A percentile compares a stretch with the other conserved stretches of the same genome.
Evolutionary conservation across 2,888 invertebrate genomes (phyloP).

Genomic region (Pomacea canaliculata): DNA sequence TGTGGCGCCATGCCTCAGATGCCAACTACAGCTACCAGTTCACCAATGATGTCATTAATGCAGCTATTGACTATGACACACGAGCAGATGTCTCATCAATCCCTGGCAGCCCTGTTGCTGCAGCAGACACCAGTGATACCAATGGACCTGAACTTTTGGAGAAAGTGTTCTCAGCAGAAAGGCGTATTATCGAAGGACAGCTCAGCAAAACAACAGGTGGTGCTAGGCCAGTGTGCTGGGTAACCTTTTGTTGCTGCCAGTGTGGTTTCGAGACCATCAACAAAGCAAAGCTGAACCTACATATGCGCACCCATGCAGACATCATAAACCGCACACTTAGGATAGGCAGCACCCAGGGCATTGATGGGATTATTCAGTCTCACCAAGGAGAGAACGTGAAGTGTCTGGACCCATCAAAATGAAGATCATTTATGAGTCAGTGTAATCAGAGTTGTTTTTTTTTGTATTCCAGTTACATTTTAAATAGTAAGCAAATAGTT

Average conservation of each 20-base stretch:
- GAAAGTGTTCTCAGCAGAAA: constrained; percentile 37
- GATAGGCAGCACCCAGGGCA: constrained; percentile 24
- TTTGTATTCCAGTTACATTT: no score
- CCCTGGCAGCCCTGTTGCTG: neutral
- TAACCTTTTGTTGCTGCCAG: constrained; percentile 67
- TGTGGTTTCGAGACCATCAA: constrained; percentile 67
- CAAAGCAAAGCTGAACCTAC: constrained; percentile 62
- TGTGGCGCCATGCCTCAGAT: constrained; percentile 69
- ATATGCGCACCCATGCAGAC: constrained; percentile 66
- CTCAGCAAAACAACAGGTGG: constrained; percentile 34
- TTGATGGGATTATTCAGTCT: neutral
- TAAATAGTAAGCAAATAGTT: no score
- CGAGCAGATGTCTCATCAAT: constrained; percentile 45
- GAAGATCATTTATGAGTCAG: constrained; percentile 19
- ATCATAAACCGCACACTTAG: constrained; percentile 62
- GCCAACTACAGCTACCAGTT: constrained; percentile 66
- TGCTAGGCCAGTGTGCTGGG: constrained; percentile 53
- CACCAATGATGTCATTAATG: constrained; percentile 67
- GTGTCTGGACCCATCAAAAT: constrained; percentile 1
- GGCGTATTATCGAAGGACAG: constrained; percentile 39
- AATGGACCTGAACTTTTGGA: constrained; percentile 41
- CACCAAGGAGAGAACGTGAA: neutral
- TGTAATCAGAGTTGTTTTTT: neutral
- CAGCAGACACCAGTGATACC: neutral
- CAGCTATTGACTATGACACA: constrained; percentile 65